Base-by-base conservation (phyloP, 2,888 invertebrate genomes). In the Drosophila tripunctata region DNA sequence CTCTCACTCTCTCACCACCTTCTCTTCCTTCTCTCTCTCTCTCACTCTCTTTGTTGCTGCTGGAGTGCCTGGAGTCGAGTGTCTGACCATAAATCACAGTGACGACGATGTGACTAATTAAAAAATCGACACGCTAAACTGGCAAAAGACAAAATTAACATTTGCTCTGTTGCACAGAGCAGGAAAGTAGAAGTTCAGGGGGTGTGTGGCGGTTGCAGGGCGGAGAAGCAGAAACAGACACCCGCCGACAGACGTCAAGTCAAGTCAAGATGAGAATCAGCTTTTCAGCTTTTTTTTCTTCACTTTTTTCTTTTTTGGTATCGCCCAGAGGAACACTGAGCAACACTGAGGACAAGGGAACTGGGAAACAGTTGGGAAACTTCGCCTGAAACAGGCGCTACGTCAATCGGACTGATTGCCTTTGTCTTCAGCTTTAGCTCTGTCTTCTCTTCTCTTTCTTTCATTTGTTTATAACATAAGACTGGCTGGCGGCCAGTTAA, bases 51-150 rank as follows among this genome's bases (percentile, higher is more conserved):
- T 12, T 12, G 2, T 17, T 12, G 22, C 8, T 35, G 27, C 38
- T 27, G 15, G 44, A 12, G 52, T 50, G 65, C 0, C 24, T 56
- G 51, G 14, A 22, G 36, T 56, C 48, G 63, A 33, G 43, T 72
- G 72, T 48, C 48, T 56, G 78, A 30, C 74, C 83, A 84, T 84
- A 84, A 84, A 84, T 84, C 84, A 84, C 83, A 75, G 68, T 68
- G 86, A 87, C 84, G 78, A 82, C 79, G 83, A 79, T 79, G 86
- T 78, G 88, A 86, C 88, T 84, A 84, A 84, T 84, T 84, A 84
- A 84, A 84, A 84, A 84, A 84, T 84, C 88, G 88, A 83, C 84
- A 84, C 84, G 88, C 84, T 86, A 79, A 84, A 83, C 88, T 83
- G 86, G 86, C 88, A 75, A 78, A 73, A 86, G 87, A 72, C 86